Percentiles rank a stretch among this genome's conserved stretches.
These are phyloP conservation scores for Zosterops pallidus DNA, from an alignment of 2,113 vertebrate genomes.

Conservation along the genomic window DNA sequence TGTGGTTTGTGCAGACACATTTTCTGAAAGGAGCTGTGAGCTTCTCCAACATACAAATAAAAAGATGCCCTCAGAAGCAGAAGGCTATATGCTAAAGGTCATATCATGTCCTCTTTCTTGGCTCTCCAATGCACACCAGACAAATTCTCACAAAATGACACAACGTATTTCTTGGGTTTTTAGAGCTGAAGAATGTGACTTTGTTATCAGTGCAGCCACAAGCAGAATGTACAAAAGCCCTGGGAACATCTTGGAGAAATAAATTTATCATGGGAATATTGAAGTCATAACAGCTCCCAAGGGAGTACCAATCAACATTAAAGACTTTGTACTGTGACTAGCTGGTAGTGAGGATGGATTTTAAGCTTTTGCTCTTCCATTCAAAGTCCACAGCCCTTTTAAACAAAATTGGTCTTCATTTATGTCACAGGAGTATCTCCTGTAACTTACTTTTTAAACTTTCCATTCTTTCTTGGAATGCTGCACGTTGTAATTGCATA, in stretches of 20 bases:
- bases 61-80: slow-evolving; percentile 24
- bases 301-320: neutral
- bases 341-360: neutral
- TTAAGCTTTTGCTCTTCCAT: neutral
- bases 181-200: slow-evolving; percentile 27
- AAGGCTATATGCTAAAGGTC: neutral
- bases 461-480: neutral
- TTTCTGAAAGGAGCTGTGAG: neutral
- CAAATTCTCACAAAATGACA: slow-evolving; percentile 37
- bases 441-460: neutral
- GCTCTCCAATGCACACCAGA: slow-evolving; percentile 17
- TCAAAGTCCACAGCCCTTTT: neutral
- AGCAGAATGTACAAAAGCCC: slow-evolving; percentile 41
- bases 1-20: neutral
- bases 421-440: neutral
- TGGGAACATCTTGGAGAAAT: slow-evolving; percentile 60
- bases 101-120: neutral
- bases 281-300: slow-evolving; percentile 6
- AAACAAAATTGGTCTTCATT: neutral
- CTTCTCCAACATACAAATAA: neutral
- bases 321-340: neutral
- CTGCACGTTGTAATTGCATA: neutral
- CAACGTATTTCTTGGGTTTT: neutral
- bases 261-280: slow-evolving; percentile 14
- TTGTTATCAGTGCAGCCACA: slow-evolving; percentile 52